Percentiles rank a stretch among this genome's conserved stretches.
Evolutionary conservation across 2,113 vertebrate genomes (phyloP).

Genomic region (Silurus glanis): DNA sequence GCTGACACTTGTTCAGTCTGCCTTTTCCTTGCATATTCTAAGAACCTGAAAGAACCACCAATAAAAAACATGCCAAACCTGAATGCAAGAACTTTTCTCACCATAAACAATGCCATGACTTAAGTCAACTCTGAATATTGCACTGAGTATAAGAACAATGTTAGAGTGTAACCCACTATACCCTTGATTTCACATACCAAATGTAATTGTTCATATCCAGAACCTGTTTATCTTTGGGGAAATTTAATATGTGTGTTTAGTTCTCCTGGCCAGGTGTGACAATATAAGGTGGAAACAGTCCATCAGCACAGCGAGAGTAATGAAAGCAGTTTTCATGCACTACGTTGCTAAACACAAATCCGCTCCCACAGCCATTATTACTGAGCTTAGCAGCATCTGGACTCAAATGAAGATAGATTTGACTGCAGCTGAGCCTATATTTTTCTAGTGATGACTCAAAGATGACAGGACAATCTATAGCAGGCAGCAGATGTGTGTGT

Average conservation of each 20-base stretch:
- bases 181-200: constrained; percentile 32
- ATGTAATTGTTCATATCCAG: constrained; percentile 43
- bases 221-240: constrained; percentile 25
- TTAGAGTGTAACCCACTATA: neutral
- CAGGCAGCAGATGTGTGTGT: constrained; percentile 16
- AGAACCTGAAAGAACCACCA: neutral
- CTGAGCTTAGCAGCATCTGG: constrained; percentile 5
- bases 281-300: constrained; percentile 52
- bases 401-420: constrained; percentile 16
- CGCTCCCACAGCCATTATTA: constrained; percentile 13
- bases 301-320: constrained; percentile 50
- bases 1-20: neutral
- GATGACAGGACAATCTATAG: constrained; percentile 30
- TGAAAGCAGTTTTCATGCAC: constrained; percentile 11
- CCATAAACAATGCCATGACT: neutral
- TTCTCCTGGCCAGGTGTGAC: constrained; percentile 51
- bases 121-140: neutral
- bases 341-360: neutral
- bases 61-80: neutral
- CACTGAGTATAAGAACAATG: neutral
- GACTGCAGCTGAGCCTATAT: constrained; percentile 18
- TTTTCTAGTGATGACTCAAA: constrained; percentile 23
- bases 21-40: neutral
- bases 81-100: neutral
- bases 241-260: constrained; percentile 36